phyloP scores from a whole-genome alignment of 2,888 invertebrate genomes.

The Bembecia ichneumoniformis region DNA sequence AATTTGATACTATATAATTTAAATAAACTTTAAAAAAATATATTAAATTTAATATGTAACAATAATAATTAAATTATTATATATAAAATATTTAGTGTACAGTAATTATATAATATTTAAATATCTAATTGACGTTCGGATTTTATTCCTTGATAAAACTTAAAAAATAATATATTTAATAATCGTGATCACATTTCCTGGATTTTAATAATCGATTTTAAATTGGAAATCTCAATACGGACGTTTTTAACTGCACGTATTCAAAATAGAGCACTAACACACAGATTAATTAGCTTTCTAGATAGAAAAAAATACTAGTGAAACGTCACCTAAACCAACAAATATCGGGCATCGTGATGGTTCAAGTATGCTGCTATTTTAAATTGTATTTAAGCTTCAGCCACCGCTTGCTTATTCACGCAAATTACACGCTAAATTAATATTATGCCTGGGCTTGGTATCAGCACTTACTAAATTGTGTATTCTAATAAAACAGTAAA shows the following conservation, averaged over 20 bases:
- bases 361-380: constrained; percentile 53
- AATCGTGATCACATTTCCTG: too few species aligned
- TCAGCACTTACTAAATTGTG: constrained; percentile 2
- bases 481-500: neutral
- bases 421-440: constrained; percentile 17
- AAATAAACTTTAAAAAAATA: too few species aligned
- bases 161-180: too few species aligned
- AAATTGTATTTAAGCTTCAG: constrained; percentile 28
- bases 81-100: too few species aligned
- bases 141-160: too few species aligned
- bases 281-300: constrained; percentile 1
- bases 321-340: constrained; percentile 8
- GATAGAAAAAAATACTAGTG: constrained; percentile 5
- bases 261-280: constrained; percentile 1
- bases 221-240: too few species aligned
- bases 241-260: neutral
- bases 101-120: too few species aligned
- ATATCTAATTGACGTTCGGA: too few species aligned
- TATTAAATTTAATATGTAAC: too few species aligned
- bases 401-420: constrained; percentile 23
- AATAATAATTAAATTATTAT: too few species aligned
- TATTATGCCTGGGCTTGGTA: constrained; percentile 22
- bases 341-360: constrained; percentile 25
- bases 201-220: too few species aligned
- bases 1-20: too few species aligned